Evolutionary conservation across 2,113 vertebrate species (phyloP).

Genomic region (Platanista minor): DNA sequence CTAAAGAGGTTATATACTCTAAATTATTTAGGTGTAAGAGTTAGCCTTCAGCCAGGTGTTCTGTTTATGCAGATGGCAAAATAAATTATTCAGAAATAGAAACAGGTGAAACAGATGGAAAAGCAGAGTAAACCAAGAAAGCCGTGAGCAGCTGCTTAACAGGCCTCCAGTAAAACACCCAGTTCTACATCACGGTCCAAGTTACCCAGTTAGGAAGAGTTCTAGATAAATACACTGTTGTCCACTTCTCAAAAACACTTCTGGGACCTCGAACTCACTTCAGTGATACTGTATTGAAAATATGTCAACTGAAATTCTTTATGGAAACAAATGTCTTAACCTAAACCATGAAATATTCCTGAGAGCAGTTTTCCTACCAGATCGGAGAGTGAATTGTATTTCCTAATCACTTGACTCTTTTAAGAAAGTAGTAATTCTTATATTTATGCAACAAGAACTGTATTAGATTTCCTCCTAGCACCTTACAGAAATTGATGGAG

Average conservation of each 20-base stretch:
- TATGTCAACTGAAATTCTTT: not conserved
- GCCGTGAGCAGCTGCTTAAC: slow-evolving; percentile 79
- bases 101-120: slow-evolving; percentile 90
- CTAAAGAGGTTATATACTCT: slow-evolving; percentile 82
- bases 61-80: slow-evolving; percentile 86
- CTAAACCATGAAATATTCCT: not conserved
- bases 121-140: slow-evolving; percentile 85
- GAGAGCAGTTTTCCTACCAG: not conserved
- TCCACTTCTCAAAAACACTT: not conserved
- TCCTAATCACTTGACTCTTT: not conserved
- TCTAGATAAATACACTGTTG: not conserved
- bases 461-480: not conserved
- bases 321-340: slow-evolving; percentile 1
- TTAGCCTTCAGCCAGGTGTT: slow-evolving; percentile 86
- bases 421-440: not conserved
- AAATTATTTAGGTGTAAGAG: slow-evolving; percentile 87
- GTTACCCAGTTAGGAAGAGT: slow-evolving; percentile 44
- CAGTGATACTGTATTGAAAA: not conserved
- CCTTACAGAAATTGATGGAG: not conserved
- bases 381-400: not conserved
- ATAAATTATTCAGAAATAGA: slow-evolving; percentile 90
- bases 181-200: slow-evolving; percentile 9
- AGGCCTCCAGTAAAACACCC: slow-evolving; percentile 62
- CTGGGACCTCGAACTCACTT: not conserved
- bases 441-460: not conserved